Evolutionary conservation across 35 echinoderm and acorn worm genomes (phyloP), one percentile per base, ranked within the genome.

Genomic region (Ophiothrix spiculata): DNA sequence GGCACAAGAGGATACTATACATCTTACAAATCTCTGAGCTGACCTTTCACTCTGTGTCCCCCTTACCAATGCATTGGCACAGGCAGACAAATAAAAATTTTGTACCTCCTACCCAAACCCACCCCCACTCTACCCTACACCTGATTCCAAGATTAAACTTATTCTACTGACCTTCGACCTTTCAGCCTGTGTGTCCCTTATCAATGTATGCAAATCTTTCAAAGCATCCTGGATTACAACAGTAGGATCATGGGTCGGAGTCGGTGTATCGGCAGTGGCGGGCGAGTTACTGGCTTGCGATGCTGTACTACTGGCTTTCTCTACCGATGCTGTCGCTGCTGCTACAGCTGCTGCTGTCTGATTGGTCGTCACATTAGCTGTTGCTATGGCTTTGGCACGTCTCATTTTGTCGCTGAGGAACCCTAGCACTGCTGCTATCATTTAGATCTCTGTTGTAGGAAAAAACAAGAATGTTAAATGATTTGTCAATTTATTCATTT

Each of bases 131-230:
- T 13, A 2, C 33, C 36, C 36, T 37, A 37, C 36, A 35, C 10
- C 8, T 35, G 32, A 25, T 3, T 8, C 21, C 78, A 75, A 12
- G 1, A 75, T 19, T 31, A 35, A 1, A 73, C 33, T 0, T 63
- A 81, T 37, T 4, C 35, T 36, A 88, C 76, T n/a, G 13, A 83
- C 75, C 74, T 88, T 38, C 15, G 56, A 0, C 21, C 75, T 63
- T 36, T 81, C 39, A 31, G 77, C 80, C 63, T 93, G 92, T 1
- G 87, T 89, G 31, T 89, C 82, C 82, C 38, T 93, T 23, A 93
- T 84, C 0, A 93, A 77, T 23, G 39, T 33, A 49, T 89, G 87
- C 11, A 93, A 56, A 49, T 93, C 92, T 39, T 78, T 83, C 74
- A 89, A 36, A 49, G 85, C 75, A 33, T 93, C 92, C 38, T 92